Conservation (phyloP, 2,888 invertebrate genomes). For the Scaptodrosophila latifasciaeformis region DNA sequence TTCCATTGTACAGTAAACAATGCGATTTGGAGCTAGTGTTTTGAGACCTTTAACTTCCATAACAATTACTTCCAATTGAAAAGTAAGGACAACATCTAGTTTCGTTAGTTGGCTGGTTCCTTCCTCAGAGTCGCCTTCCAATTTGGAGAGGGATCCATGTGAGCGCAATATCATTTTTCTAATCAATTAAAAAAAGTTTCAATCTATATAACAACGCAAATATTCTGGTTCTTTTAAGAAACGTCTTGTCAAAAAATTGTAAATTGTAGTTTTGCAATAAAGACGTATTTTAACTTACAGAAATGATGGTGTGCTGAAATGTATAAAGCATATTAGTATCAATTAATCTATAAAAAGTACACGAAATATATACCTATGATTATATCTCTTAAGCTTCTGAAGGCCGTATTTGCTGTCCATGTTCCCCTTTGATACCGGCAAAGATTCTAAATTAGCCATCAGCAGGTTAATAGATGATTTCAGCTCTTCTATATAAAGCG, state of each 20-base stretch:
- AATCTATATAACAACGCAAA: conserved; percentile 14
- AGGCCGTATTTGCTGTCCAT: conserved; percentile 98
- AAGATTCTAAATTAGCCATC: conserved; percentile 98
- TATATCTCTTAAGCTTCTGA: conserved; percentile 98
- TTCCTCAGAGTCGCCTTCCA: conserved; percentile 96
- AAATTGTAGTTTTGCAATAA: neutral
- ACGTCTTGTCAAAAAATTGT: too few relatives aligned
- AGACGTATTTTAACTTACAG: conserved; percentile 64
- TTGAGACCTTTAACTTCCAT: conserved; percentile 99
- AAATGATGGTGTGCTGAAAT: conserved; percentile 72
- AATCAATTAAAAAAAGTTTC: neutral
- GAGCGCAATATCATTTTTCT: conserved; percentile 81
- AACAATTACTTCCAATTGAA: conserved; percentile 97
- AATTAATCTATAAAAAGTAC: conserved; percentile 5
- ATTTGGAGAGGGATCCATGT: conserved; percentile 92
- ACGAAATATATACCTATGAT: conserved; percentile 84
- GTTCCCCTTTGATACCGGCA: conserved; percentile 98
- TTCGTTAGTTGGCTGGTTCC: conserved; percentile 97
- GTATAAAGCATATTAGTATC: conserved; percentile 20
- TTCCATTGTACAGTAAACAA: conserved; percentile 99
- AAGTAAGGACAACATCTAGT: conserved; percentile 97
- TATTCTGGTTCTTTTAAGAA: too few relatives aligned
- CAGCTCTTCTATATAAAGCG: conserved; percentile 97
- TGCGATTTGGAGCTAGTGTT: conserved; percentile 95
- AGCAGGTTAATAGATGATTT: conserved; percentile 97